Evolutionary conservation across 2,888 invertebrate species (phyloP).

Genomic region (Atrina japonica): DNA sequence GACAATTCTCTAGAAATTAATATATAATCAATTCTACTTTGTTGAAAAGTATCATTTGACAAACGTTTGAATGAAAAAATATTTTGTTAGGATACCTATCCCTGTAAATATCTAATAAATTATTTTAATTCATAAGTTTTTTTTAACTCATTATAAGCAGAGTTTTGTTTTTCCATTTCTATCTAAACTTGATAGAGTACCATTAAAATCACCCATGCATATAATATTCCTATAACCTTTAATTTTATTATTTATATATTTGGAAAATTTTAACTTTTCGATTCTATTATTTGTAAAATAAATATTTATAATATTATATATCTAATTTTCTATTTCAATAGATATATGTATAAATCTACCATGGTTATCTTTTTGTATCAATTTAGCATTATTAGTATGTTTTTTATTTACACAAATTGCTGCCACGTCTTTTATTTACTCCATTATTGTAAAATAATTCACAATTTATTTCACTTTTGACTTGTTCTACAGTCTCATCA

Average conservation of each 20-base stretch:
- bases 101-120: slow-evolving; percentile 20
- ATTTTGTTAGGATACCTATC: slow-evolving; percentile 8
- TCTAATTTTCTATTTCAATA: too few species aligned
- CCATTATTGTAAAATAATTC: neutral
- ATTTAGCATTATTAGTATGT: too few species aligned
- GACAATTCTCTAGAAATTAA: neutral
- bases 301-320: slow-evolving; percentile 24
- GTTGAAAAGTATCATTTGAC: neutral
- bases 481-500: neutral
- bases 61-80: neutral
- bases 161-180: neutral
- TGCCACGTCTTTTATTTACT: too few species aligned
- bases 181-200: slow-evolving; percentile 7
- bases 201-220: slow-evolving; percentile 17
- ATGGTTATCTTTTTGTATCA: neutral
- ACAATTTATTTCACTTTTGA: slow-evolving; percentile 6
- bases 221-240: neutral
- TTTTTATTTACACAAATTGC: slow-evolving; percentile 16
- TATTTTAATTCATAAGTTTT: slow-evolving; percentile 1
- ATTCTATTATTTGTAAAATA: slow-evolving; percentile 30
- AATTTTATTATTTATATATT: neutral
- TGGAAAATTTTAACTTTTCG: slow-evolving; percentile 19
- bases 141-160: neutral
- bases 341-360: slow-evolving; percentile 6
- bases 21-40: slow-evolving; percentile 22